Evolutionary conservation across 2,888 invertebrate species (phyloP), one percentile per base, ranked within the genome.

Genomic region (Clitarchus hookeri): DNA sequence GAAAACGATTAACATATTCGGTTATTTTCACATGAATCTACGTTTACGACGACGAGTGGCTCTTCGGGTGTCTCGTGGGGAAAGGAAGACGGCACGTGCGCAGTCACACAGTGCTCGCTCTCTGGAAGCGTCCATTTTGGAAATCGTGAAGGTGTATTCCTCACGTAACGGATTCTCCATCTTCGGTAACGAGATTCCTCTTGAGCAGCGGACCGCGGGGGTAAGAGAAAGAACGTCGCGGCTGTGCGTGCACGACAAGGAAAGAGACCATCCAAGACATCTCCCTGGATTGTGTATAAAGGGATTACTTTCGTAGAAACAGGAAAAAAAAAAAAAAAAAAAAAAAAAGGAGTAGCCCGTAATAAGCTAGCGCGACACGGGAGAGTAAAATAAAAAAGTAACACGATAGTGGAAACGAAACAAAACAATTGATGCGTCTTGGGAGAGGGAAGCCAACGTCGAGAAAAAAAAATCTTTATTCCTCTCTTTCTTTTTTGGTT

Each of bases 341-440:
- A 23, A 65, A 48, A 65, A 19, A 65, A 65, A 48, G 16, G 23
- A 65, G 65, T n/a, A 23, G 65, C 65, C 11, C 65, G 65, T 65
- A 65, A 65, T 65, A 65, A 65, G 23, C 65, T 65, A 65, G 65
- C 65, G 65, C n/a, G n/a, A n/a, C 65, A 65, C 65, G 19, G 8
- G n/a, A 19, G 12, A 53, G 19, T 19, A 53, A 65, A 65, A 65
- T 19, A 53, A 65, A 65, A 65, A 48, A 48, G 48, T 11, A 48
- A 65, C 65, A n/a, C 65, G 65, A 65, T 11, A 65, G 65, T 9
- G n/a, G n/a, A 19, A 65, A 65, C 65, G 65, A 65, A 65, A 65
- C 65, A 65, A 65, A 65, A 65, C 65, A 65, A 65, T 65, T 65
- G 65, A 65, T 65, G 65, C 65, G 65, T 65, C 65, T n/a, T 65